A percentile compares a stretch with the other conserved stretches of the same genome.
Evolutionary conservation across 2,888 invertebrate genomes (phyloP).

Genomic region (Holacanthella duospinosa): DNA sequence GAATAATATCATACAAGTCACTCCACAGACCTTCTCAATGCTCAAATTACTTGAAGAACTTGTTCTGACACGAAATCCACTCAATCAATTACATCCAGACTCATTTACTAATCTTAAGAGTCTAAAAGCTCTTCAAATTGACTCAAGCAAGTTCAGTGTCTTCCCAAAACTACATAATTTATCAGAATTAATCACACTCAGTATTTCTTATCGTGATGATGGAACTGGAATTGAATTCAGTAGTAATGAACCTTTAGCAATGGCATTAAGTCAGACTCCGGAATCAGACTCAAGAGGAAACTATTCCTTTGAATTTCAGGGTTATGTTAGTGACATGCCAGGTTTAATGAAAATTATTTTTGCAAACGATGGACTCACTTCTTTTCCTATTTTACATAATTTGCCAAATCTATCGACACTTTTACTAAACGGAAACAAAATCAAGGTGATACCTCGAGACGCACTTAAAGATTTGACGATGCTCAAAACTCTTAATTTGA

Average conservation of each 20-base stretch:
- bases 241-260: neutral
- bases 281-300: neutral
- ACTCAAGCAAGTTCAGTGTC: slow-evolving; percentile 22
- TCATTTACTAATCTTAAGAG: slow-evolving; percentile 24
- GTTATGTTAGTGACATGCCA: slow-evolving; percentile 22
- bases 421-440: slow-evolving; percentile 23
- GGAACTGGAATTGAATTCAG: neutral
- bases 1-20: slow-evolving; percentile 24
- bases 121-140: slow-evolving; percentile 23
- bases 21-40: slow-evolving; percentile 22
- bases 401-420: slow-evolving; percentile 28
- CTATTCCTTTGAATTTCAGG: neutral
- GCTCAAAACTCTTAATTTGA: slow-evolving; percentile 19
- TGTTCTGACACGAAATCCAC: slow-evolving; percentile 17
- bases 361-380: slow-evolving; percentile 26
- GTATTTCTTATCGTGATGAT: slow-evolving; percentile 24
- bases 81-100: slow-evolving; percentile 19
- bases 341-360: slow-evolving; percentile 24
- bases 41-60: slow-evolving; percentile 20
- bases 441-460: slow-evolving; percentile 22
- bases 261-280: no score
- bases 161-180: slow-evolving; percentile 27
- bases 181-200: slow-evolving; percentile 24
- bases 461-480: slow-evolving; percentile 25
- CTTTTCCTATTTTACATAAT: slow-evolving; percentile 21